phyloP scores from a whole-genome alignment of 2,797 vertebrate species.

The Monodelphis domestica region DNA sequence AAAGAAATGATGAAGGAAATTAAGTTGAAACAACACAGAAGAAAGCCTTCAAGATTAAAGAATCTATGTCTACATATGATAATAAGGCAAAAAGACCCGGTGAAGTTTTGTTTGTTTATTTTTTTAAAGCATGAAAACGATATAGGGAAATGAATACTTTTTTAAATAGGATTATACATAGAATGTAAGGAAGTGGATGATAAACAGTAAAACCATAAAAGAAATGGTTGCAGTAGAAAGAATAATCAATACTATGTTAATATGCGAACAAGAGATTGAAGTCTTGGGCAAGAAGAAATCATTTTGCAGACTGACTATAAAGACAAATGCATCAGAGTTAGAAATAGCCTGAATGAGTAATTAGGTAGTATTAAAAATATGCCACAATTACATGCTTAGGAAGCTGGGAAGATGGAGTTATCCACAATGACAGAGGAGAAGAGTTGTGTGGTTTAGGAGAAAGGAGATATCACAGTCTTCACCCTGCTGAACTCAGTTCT shows the following conservation, averaged over 20 bases:
- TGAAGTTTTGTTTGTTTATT: conserved; percentile 10
- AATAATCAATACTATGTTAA: neutral
- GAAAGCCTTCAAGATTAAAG: conserved; percentile 1
- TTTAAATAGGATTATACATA: conserved; percentile 28
- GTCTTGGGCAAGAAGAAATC: neutral
- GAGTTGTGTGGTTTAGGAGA: neutral
- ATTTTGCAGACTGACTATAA: conserved; percentile 3
- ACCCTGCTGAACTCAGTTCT: conserved; percentile 17
- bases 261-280: conserved; percentile 10
- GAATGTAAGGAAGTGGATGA: conserved; percentile 26
- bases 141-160: neutral
- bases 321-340: neutral
- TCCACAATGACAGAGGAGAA: neutral
- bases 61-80: conserved; percentile 31
- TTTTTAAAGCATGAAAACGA: conserved; percentile 53
- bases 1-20: neutral
- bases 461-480: neutral
- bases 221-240: neutral
- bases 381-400: neutral
- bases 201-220: neutral
- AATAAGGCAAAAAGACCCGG: conserved; percentile 6
- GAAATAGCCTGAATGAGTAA: conserved; percentile 26
- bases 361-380: neutral
- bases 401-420: neutral
- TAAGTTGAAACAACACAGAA: neutral